Conservation (phyloP, 2,888 invertebrate species). For the Habroteleia sp. region DNA sequence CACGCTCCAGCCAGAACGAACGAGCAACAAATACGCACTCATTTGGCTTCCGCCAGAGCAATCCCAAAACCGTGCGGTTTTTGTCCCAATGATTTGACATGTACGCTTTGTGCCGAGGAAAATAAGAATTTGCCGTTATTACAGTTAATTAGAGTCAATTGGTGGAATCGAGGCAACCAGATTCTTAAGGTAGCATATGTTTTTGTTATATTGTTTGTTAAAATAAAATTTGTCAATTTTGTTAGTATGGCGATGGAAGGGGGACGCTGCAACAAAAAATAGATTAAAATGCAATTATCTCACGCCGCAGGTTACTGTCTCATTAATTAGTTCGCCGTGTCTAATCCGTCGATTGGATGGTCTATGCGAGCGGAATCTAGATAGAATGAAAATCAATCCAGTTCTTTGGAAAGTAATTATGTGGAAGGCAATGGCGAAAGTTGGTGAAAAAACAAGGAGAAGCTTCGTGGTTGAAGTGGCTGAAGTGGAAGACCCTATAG, state of each 20-base stretch:
- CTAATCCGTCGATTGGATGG: constrained; percentile 74
- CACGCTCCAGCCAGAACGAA: constrained; percentile 61
- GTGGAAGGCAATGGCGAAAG: constrained; percentile 50
- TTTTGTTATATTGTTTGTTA: constrained; percentile 8
- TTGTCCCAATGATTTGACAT: constrained; percentile 41
- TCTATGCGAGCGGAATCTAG: constrained; percentile 67
- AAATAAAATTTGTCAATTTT: constrained; percentile 50
- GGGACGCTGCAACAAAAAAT: constrained; percentile 56
- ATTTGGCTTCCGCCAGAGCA: constrained; percentile 2
- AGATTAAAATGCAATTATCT: constrained; percentile 77
- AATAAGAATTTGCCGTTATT: constrained; percentile 37
- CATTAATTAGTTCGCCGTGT: constrained; percentile 75
- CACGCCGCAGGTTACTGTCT: constrained; percentile 67
- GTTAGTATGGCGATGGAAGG: constrained; percentile 15
- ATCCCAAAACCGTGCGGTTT: constrained; percentile 32
- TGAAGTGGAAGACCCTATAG: constrained; percentile 27
- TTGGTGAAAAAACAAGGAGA: constrained; percentile 28
- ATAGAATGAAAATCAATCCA: constrained; percentile 67
- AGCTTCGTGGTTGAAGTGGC: constrained; percentile 8
- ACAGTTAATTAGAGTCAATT: constrained; percentile 36
- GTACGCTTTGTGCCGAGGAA: constrained; percentile 12
- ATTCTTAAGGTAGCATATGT: constrained; percentile 19
- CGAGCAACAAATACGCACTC: constrained; percentile 20
- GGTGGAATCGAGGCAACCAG: neutral
- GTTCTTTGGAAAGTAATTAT: constrained; percentile 70